Evolutionary conservation across 1,140 invertebrate genomes (phyloP).

Genomic region (Tetramorium parvispinum): DNA sequence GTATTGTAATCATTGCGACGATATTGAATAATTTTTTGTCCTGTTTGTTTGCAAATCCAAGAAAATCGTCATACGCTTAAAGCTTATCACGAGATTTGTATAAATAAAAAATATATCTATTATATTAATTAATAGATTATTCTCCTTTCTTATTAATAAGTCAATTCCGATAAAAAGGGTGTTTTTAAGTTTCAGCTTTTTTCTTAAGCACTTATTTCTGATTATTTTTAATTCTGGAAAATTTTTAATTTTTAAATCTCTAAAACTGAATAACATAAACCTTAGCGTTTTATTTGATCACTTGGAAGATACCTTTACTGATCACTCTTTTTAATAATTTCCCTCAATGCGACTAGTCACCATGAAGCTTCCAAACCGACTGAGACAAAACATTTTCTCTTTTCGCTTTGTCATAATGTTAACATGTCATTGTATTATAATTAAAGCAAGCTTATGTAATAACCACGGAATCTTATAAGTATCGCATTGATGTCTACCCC

Average conservation of each 20-base stretch:
- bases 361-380: conserved; percentile 71
- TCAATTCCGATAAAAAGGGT: not conserved
- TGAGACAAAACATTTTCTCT: conserved; percentile 70
- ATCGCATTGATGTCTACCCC: not conserved
- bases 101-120: not conserved
- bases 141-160: not conserved
- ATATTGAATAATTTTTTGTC: not conserved
- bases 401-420: conserved; percentile 2
- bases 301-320: not conserved
- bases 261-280: not conserved
- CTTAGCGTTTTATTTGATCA: not conserved
- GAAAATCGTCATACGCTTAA: not conserved
- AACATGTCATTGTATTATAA: conserved; percentile 81
- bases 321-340: not conserved
- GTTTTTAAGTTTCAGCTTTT: not conserved
- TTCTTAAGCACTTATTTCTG: not conserved
- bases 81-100: not conserved
- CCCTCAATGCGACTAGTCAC: conserved; percentile 74
- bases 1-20: not conserved
- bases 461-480: not conserved
- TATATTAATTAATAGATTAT: not conserved
- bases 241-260: too few relatives aligned
- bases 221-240: not conserved
- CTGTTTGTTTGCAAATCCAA: not conserved
- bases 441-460: conserved; percentile 41